Evolutionary conservation across 1,140 invertebrate genomes (phyloP).

Genomic region (Caenorhabditis latens): DNA sequence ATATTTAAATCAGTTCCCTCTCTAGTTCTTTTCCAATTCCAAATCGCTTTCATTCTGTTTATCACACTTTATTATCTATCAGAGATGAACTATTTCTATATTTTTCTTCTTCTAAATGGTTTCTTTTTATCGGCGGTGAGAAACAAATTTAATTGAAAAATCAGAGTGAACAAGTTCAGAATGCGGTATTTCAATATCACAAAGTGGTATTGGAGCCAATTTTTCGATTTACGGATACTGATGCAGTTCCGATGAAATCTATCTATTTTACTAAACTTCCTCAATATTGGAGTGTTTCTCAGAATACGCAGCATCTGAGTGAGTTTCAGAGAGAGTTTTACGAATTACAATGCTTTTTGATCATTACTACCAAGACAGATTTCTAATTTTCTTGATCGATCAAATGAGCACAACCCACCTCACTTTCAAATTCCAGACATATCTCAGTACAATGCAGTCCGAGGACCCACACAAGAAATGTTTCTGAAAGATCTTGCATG

Average conservation of each 20-base stretch:
- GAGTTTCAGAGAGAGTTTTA: neutral
- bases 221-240: constrained; percentile 24
- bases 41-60: too few relatives aligned
- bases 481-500: neutral
- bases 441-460: neutral
- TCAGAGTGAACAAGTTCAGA: neutral
- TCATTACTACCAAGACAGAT: neutral
- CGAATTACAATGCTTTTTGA: too few relatives aligned
- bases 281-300: neutral
- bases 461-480: constrained; percentile 8
- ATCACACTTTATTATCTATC: too few relatives aligned
- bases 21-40: too few relatives aligned
- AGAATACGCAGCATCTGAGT: neutral
- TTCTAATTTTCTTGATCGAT: neutral
- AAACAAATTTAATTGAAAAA: neutral
- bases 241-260: neutral
- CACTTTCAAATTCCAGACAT: neutral
- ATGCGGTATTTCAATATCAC: neutral
- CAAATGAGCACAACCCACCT: neutral
- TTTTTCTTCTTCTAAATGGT: neutral
- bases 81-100: neutral
- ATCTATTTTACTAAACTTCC: constrained; percentile 18
- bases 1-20: too few relatives aligned
- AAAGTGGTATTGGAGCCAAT: constrained; percentile 1
- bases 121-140: neutral